Evolutionary conservation across 2,113 vertebrate species (phyloP).

Genomic region (Malurus alboscapulatus): DNA sequence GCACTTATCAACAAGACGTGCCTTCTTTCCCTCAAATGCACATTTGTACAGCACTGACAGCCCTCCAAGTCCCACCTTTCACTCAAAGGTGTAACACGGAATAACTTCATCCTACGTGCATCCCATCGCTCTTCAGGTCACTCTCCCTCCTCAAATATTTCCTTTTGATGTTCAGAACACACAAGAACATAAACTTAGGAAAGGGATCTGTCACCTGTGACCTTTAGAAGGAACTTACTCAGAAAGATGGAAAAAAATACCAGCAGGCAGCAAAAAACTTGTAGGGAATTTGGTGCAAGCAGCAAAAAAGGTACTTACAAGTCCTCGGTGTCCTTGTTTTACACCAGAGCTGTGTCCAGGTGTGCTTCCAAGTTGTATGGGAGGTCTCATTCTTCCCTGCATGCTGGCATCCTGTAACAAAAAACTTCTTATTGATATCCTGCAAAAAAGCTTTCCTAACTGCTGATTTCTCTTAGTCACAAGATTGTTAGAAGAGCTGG

Average conservation of each 20-base stretch:
- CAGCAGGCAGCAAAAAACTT: neutral
- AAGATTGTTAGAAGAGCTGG: neutral
- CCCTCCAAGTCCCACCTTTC: neutral
- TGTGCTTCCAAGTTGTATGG: accelerated
- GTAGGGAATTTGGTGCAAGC: neutral
- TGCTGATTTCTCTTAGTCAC: neutral
- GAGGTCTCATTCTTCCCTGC: neutral
- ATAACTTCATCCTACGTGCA: neutral
- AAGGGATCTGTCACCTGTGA: neutral
- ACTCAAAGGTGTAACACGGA: neutral
- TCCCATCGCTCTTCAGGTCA: neutral
- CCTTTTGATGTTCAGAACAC: neutral
- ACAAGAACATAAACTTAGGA: neutral
- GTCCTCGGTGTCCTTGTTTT: neutral
- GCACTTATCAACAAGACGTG: neutral
- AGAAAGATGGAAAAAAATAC: neutral
- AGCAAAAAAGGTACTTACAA: neutral
- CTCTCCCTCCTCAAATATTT: neutral
- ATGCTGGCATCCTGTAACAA: neutral
- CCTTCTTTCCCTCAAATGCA: neutral
- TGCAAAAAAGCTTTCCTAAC: neutral
- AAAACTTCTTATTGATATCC: neutral
- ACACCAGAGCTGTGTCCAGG: neutral
- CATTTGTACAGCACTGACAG: neutral
- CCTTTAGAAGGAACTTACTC: neutral